phyloP scores from a whole-genome alignment of 1,140 invertebrate genomes.

The Cyrtorhinus lividipennis region DNA sequence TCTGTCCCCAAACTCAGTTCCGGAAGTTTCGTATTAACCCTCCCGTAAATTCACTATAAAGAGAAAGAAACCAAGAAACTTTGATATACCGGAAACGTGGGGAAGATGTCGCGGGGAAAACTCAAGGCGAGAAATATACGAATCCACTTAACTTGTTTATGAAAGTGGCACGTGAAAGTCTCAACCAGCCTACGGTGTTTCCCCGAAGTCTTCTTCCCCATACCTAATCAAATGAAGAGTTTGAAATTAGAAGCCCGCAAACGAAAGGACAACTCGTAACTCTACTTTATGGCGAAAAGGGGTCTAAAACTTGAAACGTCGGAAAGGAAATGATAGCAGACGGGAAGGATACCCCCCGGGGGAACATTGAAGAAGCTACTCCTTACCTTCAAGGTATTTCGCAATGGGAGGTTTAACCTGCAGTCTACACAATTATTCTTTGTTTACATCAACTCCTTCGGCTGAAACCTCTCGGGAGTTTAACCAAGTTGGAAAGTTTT shows the following conservation, averaged over 20 bases:
- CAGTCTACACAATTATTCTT: slow-evolving; percentile 6
- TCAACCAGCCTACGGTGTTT: no score
- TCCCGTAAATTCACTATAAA: no score
- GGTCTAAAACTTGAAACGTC: neutral
- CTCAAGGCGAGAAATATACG: neutral
- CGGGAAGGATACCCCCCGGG: neutral
- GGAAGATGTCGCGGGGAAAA: neutral
- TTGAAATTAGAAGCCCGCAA: slow-evolving; percentile 1
- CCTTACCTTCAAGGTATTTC: neutral
- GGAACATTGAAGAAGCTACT: neutral
- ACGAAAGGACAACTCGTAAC: neutral
- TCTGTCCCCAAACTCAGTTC: no score
- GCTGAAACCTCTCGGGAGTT: neutral
- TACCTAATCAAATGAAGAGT: slow-evolving; percentile 4
- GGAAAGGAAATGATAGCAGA: slow-evolving; percentile 3
- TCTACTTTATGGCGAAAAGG: neutral
- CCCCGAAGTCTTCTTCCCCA: neutral
- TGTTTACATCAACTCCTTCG: slow-evolving; percentile 7
- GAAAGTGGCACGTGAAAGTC: neutral
- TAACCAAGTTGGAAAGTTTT: neutral
- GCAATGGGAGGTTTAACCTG: neutral
- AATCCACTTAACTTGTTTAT: neutral
- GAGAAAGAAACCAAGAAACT: no score
- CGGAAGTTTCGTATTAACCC: no score
- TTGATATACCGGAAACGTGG: neutral